A percentile compares a stretch with the other conserved stretches of the same genome.
Evolutionary conservation across 1,140 invertebrate species (phyloP).

Genomic region (Thaumatotibia leucotreta): DNA sequence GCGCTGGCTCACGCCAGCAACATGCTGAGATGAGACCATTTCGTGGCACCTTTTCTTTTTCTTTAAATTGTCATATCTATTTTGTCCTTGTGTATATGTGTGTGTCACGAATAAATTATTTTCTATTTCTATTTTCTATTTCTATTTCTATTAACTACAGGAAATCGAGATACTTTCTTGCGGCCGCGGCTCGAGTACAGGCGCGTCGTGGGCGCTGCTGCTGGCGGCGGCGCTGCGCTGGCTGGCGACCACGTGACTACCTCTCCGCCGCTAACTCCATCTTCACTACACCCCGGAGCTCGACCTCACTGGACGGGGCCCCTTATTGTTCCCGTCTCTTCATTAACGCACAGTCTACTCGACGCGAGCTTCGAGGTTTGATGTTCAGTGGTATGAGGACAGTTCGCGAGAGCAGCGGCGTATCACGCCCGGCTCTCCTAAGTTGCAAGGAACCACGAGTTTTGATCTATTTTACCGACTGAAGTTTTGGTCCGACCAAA

Average conservation of each 20-base stretch:
- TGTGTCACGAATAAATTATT: too few species aligned
- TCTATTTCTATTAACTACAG: too few species aligned
- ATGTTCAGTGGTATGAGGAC: background rate
- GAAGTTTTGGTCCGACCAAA: constrained; percentile 75
- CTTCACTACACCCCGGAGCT: background rate
- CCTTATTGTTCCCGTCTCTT: background rate
- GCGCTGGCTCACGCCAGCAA: too few species aligned
- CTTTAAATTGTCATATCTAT: too few species aligned
- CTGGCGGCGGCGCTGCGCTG: constrained; percentile 27
- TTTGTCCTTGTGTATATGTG: too few species aligned
- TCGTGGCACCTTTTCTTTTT: too few species aligned
- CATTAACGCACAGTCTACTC: background rate
- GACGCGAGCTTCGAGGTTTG: background rate
- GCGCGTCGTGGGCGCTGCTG: constrained; percentile 28
- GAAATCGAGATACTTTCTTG: constrained; percentile 69
- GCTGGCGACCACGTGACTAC: constrained; percentile 56
- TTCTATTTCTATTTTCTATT: too few species aligned
- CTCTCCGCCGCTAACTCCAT: background rate
- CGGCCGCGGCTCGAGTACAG: constrained; percentile 40
- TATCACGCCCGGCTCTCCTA: constrained; percentile 11
- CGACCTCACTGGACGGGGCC: background rate
- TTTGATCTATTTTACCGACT: constrained; percentile 72
- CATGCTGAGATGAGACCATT: too few species aligned
- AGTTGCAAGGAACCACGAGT: constrained; percentile 36
- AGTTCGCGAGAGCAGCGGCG: background rate